A percentile compares a stretch with the other conserved stretches of the same genome.
These are phyloP conservation scores for Sarcophaga variegata DNA, from an alignment of 2,888 invertebrate genomes.

Conservation along the genomic window DNA sequence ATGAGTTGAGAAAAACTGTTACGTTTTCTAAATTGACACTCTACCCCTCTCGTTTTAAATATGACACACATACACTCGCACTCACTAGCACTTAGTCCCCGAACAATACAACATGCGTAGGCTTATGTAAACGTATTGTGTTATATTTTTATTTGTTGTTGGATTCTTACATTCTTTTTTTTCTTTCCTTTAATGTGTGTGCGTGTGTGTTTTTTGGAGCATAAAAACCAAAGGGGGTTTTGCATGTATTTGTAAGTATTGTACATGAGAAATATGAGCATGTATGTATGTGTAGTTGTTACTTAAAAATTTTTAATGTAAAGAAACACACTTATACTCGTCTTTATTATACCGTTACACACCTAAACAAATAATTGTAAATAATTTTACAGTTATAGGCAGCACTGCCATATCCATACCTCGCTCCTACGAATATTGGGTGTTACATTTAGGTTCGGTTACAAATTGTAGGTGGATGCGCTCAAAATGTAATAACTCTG, in stretches of 20 bases:
- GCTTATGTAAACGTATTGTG: slow-evolving; percentile 46
- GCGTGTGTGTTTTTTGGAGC: not conserved
- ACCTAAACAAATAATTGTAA: no score
- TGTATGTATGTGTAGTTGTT: not conserved
- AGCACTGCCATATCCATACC: no score
- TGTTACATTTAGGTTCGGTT: no score
- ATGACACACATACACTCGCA: not conserved
- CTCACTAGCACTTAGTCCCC: not conserved
- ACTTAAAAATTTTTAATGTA: not conserved
- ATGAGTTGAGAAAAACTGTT: slow-evolving; percentile 48
- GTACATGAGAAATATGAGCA: slow-evolving; percentile 7
- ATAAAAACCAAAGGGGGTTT: not conserved
- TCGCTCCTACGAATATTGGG: no score
- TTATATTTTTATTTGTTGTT: slow-evolving; percentile 46
- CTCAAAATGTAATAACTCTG: no score
- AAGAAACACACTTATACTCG: not conserved
- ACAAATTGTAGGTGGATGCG: no score
- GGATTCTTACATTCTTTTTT: no score
- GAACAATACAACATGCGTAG: slow-evolving; percentile 45
- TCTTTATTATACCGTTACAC: no score
- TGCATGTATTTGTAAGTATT: slow-evolving; percentile 11
- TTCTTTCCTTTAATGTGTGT: no score
- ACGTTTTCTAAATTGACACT: slow-evolving; percentile 39
- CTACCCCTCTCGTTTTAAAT: not conserved
- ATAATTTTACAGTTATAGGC: no score